A percentile compares a stretch with the other conserved stretches of the same genome.
phyloP scores from a whole-genome alignment of 2,113 vertebrate genomes.

The Ochotona curzoniae region DNA sequence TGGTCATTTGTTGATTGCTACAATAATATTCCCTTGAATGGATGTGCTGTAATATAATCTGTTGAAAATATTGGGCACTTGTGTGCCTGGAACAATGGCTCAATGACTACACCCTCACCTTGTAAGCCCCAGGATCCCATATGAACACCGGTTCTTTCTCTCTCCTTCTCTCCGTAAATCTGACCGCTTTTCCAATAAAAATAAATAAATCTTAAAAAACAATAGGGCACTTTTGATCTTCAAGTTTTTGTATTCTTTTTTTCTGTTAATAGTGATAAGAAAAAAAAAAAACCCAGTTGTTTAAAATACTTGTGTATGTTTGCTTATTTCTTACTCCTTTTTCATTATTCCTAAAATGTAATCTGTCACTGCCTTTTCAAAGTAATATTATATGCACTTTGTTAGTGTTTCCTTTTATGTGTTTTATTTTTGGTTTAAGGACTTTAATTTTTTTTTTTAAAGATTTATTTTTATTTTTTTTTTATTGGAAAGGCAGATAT shows the following conservation, averaged over 20 bases:
- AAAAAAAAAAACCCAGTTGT: neutral
- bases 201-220: neutral
- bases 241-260: neutral
- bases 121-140: too few species aligned
- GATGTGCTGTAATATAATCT: neutral
- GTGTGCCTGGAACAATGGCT: too few species aligned
- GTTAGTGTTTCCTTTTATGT: neutral
- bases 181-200: too few species aligned
- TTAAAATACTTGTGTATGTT: neutral
- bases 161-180: too few species aligned
- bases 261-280: neutral
- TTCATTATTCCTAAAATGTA: constrained; percentile 44
- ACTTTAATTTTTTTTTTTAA: constrained; percentile 20
- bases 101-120: too few species aligned
- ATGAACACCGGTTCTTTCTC: too few species aligned
- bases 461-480: too few species aligned
- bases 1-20: neutral
- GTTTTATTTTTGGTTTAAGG: neutral
- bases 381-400: constrained; percentile 43
- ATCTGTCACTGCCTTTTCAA: neutral
- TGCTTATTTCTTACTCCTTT: constrained; percentile 39
- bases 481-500: too few species aligned
- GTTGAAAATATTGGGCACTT: neutral
- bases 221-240: constrained; percentile 19
- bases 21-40: neutral